A percentile compares a stretch with the other conserved stretches of the same genome.
Evolutionary conservation across 2,888 invertebrate species (phyloP).

Genomic region (Eutolmus rufibarbis): DNA sequence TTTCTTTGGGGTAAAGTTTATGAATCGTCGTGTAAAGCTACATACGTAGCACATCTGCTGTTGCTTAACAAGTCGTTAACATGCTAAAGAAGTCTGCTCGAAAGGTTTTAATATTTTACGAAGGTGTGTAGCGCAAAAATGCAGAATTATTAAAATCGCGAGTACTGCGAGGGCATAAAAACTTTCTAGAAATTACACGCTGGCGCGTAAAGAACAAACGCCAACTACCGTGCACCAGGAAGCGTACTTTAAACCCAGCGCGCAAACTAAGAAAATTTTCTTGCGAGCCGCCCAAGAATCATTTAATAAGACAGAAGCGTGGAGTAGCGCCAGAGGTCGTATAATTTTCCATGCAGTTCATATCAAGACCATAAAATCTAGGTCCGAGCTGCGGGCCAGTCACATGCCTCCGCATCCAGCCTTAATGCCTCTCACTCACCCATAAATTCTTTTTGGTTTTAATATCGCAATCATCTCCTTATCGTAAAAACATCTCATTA

Average conservation of each 20-base stretch:
- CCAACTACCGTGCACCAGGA: slow-evolving; percentile 1
- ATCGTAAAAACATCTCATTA: slow-evolving; percentile 39
- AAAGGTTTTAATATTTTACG: not conserved
- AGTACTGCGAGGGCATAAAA: not conserved
- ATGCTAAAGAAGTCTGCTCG: not conserved
- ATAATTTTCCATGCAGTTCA: slow-evolving; percentile 30
- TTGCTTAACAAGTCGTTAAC: not conserved
- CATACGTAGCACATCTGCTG: not conserved
- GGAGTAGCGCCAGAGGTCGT: slow-evolving; percentile 1
- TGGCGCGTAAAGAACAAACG: not conserved
- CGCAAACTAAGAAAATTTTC: slow-evolving; percentile 11
- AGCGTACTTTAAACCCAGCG: not conserved
- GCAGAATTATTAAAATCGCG: not conserved
- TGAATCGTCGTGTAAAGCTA: not conserved
- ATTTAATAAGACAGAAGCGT: slow-evolving; percentile 13
- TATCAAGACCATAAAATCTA: slow-evolving; percentile 35
- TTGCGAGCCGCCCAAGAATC: not conserved
- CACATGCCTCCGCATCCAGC: slow-evolving; percentile 22
- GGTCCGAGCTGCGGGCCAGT: slow-evolving; percentile 2
- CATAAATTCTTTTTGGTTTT: slow-evolving; percentile 2
- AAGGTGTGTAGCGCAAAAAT: not conserved
- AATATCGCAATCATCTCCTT: slow-evolving; percentile 39
- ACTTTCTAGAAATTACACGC: not conserved
- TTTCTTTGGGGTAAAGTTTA: not conserved
- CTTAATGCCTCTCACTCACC: slow-evolving; percentile 10